phyloP scores from a whole-genome alignment of 2,113 vertebrate genomes.

The Clarias magur region DNA sequence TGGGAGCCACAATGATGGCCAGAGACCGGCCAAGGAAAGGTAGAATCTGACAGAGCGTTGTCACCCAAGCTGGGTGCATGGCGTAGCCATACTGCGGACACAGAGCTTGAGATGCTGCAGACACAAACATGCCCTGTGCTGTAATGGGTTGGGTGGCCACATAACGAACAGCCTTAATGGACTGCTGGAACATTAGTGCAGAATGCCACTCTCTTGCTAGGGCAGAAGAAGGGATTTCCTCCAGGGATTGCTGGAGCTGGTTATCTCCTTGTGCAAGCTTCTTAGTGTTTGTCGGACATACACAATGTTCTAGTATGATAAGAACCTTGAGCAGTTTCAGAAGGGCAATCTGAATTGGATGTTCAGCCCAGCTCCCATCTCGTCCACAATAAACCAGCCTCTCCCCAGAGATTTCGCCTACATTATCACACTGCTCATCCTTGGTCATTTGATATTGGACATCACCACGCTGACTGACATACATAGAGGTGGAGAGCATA shows the following conservation, averaged over 20 bases:
- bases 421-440: slow-evolving; percentile 58
- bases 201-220: slow-evolving; percentile 91
- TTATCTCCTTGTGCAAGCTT: slow-evolving; percentile 68
- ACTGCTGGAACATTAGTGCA: slow-evolving; percentile 88
- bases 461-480: slow-evolving; percentile 77
- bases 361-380: slow-evolving; percentile 86
- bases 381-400: slow-evolving; percentile 81
- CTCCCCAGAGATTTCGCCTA: slow-evolving; percentile 81
- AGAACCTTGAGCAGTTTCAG: slow-evolving; percentile 90
- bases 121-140: slow-evolving; percentile 91
- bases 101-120: slow-evolving; percentile 84
- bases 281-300: slow-evolving; percentile 66
- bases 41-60: slow-evolving; percentile 82
- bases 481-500: slow-evolving; percentile 89
- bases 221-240: slow-evolving; percentile 55
- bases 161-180: slow-evolving; percentile 86
- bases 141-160: slow-evolving; percentile 88
- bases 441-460: slow-evolving; percentile 2
- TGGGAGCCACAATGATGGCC: slow-evolving; percentile 88
- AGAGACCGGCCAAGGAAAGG: slow-evolving; percentile 91
- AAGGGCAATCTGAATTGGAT: slow-evolving; percentile 89
- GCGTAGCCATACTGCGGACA: slow-evolving; percentile 87
- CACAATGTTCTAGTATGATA: slow-evolving; percentile 86
- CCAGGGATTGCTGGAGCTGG: not conserved
- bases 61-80: slow-evolving; percentile 95